phyloP scores from a whole-genome alignment of 2,888 invertebrate species.

The Agrotis segetum region DNA sequence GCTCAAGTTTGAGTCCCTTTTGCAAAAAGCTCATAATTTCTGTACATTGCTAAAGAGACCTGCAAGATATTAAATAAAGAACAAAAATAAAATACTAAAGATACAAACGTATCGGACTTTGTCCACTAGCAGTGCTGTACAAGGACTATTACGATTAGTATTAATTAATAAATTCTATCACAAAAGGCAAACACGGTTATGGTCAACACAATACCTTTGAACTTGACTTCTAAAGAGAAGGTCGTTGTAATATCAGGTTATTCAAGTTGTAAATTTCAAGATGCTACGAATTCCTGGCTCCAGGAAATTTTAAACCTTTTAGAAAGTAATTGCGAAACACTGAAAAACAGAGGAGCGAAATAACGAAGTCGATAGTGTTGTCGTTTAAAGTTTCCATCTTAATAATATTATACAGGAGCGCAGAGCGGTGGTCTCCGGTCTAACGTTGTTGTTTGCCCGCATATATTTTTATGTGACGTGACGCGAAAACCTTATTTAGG shows the following conservation, averaged over 20 bases:
- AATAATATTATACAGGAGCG: conserved; percentile 6
- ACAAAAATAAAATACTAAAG: neutral
- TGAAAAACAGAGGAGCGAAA: neutral
- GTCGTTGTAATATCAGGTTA: conserved; percentile 33
- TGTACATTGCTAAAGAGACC: neutral
- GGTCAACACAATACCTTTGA: conserved; percentile 43
- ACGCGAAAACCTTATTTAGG: conserved; percentile 11
- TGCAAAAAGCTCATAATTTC: conserved; percentile 13
- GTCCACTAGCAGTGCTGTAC: conserved; percentile 19
- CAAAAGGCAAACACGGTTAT: conserved; percentile 39
- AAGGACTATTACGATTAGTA: neutral
- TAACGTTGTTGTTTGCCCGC: conserved; percentile 2
- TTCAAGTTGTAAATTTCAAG: neutral
- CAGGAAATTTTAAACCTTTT: neutral
- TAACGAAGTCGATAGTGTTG: conserved; percentile 7
- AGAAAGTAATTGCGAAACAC: neutral
- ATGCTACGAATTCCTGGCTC: neutral
- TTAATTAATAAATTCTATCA: conserved; percentile 20
- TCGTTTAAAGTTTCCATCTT: conserved; percentile 7
- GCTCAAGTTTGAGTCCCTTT: conserved; percentile 16
- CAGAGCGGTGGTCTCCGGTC: neutral
- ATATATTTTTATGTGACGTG: conserved; percentile 4
- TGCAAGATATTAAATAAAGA: conserved; percentile 14
- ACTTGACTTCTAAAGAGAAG: conserved; percentile 52
- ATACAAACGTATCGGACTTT: conserved; percentile 1